phyloP scores from a whole-genome alignment of 2,888 invertebrate genomes.

The Maniola hyperantus region DNA sequence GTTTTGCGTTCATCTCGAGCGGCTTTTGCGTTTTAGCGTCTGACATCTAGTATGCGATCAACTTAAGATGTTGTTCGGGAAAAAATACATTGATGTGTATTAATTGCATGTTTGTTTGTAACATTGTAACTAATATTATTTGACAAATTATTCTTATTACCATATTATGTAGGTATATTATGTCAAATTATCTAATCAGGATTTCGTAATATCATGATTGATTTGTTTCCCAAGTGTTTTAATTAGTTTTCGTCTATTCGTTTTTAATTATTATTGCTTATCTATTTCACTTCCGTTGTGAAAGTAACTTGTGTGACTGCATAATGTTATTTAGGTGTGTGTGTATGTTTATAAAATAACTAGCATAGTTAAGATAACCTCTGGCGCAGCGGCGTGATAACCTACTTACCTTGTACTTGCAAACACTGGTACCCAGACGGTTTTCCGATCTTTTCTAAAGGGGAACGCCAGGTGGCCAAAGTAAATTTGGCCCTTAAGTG shows the following conservation, averaged over 20 bases:
- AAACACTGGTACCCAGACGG: too few relatives aligned
- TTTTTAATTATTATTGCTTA: background rate
- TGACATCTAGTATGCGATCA: background rate
- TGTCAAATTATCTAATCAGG: background rate
- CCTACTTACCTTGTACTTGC: too few relatives aligned
- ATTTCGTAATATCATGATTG: conserved; percentile 1
- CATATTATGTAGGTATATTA: background rate
- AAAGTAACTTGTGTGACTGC: background rate
- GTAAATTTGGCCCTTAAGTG: too few relatives aligned
- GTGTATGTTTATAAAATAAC: background rate
- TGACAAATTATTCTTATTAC: background rate
- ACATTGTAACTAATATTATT: background rate
- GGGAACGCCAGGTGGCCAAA: too few relatives aligned
- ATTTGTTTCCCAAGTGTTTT: background rate
- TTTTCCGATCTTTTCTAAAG: too few relatives aligned
- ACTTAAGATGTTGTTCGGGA: background rate
- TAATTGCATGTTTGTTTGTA: background rate
- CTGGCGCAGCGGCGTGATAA: too few relatives aligned
- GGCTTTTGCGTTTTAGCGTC: background rate
- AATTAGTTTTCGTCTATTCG: background rate
- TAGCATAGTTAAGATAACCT: background rate
- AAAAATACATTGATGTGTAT: conserved; percentile 1
- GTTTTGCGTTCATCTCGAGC: background rate
- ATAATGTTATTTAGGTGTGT: background rate
- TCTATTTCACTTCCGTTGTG: background rate